Conservation (phyloP, 1,140 invertebrate genomes). For the Drosophila prosaltans region DNA sequence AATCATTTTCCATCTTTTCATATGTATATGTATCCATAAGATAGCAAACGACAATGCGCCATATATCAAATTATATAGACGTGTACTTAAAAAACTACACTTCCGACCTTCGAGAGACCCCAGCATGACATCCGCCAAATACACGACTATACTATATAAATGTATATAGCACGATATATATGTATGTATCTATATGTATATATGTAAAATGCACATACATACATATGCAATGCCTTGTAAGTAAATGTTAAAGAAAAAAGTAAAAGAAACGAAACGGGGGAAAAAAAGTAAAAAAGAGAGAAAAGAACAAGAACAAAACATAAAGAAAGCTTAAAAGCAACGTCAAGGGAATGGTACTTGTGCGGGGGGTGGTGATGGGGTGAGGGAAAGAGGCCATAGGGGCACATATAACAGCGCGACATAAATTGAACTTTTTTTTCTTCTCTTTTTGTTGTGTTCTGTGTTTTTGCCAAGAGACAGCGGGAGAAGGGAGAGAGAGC, state of each 20-base stretch:
- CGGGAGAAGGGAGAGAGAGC: not conserved
- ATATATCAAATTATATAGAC: conserved; percentile 80
- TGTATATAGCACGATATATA: no score
- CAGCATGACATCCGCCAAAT: conserved; percentile 77
- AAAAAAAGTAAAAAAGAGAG: conserved; percentile 18
- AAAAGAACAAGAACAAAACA: conserved; percentile 56
- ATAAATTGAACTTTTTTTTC: conserved; percentile 75
- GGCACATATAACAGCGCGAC: conserved; percentile 61
- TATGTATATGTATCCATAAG: conserved; percentile 49
- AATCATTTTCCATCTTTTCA: conserved; percentile 29
- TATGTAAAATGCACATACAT: conserved; percentile 16
- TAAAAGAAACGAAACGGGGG: not conserved
- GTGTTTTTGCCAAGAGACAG: conserved; percentile 29
- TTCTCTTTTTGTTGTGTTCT: conserved; percentile 2
- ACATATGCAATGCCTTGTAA: conserved; percentile 59
- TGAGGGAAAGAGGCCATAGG: not conserved
- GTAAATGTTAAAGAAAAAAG: conserved; percentile 60
- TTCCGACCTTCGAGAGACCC: conserved; percentile 73
- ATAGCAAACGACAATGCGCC: conserved; percentile 73
- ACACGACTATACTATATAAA: conserved; percentile 34
- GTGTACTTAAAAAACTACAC: conserved; percentile 80
- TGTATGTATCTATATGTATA: conserved; percentile 25
- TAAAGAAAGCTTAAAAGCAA: conserved; percentile 64
- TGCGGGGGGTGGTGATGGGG: not conserved
- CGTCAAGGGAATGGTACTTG: conserved; percentile 32